Percentiles rank a stretch among this genome's conserved stretches.
These are phyloP conservation scores for Coryphaenoides rupestris DNA, from an alignment of 2,113 vertebrate species.

Conservation along the genomic window DNA sequence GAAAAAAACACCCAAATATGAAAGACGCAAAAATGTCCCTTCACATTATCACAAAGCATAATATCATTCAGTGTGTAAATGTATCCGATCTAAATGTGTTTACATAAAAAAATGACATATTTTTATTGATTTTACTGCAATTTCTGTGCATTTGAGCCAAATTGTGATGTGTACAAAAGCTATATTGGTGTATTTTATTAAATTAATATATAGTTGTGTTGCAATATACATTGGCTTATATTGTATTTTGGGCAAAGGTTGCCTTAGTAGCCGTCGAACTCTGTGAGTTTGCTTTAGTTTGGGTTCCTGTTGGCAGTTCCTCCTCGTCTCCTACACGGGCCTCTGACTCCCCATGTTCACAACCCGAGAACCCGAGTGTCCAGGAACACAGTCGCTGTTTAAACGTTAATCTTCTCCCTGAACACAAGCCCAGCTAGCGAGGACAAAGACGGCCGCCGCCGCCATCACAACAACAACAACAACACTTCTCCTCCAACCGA, in stretches of 20 bases:
- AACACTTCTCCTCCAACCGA: slow-evolving; percentile 61
- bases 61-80: slow-evolving; percentile 97
- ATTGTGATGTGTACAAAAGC: slow-evolving; percentile 99
- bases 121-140: slow-evolving; percentile 99
- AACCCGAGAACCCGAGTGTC: neutral
- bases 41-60: slow-evolving; percentile 87
- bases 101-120: slow-evolving; percentile 96
- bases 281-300: slow-evolving; percentile 97
- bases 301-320: slow-evolving; percentile 58
- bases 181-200: slow-evolving; percentile 99
- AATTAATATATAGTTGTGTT: slow-evolving; percentile 99
- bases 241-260: slow-evolving; percentile 99
- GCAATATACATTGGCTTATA: slow-evolving; percentile 99
- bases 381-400: slow-evolving; percentile 81
- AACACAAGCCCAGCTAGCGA: slow-evolving; percentile 45
- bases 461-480: slow-evolving; percentile 37
- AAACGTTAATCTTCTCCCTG: slow-evolving; percentile 78
- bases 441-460: slow-evolving; percentile 7
- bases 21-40: slow-evolving; percentile 90
- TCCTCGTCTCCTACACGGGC: too few species aligned
- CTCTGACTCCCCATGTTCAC: neutral
- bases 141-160: slow-evolving; percentile 99
- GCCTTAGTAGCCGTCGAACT: slow-evolving; percentile 99
- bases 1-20: slow-evolving; percentile 77
- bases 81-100: slow-evolving; percentile 99